phyloP scores from a whole-genome alignment of 2,888 invertebrate species.

The Drosophila colorata region DNA sequence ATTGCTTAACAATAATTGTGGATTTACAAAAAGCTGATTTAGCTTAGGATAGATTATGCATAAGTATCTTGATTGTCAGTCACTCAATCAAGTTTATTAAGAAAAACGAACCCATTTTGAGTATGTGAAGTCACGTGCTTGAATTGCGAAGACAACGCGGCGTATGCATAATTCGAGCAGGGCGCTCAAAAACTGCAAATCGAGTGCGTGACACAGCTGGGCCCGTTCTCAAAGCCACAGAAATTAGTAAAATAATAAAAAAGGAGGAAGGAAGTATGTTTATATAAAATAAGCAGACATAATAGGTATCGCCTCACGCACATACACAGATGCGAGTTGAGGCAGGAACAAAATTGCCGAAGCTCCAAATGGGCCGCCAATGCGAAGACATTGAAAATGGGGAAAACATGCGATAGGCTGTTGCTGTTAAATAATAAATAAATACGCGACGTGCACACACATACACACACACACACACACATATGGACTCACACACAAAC shows the following conservation, averaged over 20 bases:
- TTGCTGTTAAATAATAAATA: conserved; percentile 69
- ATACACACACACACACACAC: conserved; percentile 6
- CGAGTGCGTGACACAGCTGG: conserved; percentile 60
- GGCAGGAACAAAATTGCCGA: conserved; percentile 38
- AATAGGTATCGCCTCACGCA: conserved; percentile 17
- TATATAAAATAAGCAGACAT: conserved; percentile 15
- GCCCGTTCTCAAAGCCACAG: conserved; percentile 31
- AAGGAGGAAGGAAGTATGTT: conserved; percentile 12
- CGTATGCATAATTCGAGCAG: conserved; percentile 39
- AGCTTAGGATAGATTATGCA: too few species aligned
- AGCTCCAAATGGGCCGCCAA: conserved; percentile 51
- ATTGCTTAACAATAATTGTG: too few species aligned
- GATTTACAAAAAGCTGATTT: too few species aligned
- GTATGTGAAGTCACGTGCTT: background rate
- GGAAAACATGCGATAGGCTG: conserved; percentile 69
- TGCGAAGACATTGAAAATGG: conserved; percentile 68
- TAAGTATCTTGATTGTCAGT: too few species aligned
- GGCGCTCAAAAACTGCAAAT: conserved; percentile 43
- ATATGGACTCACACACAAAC: too few species aligned
- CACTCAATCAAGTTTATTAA: background rate
- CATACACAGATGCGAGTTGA: conserved; percentile 8
- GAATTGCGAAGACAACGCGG: conserved; percentile 1
- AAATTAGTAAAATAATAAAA: conserved; percentile 39
- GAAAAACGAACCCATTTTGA: background rate
- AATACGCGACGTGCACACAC: conserved; percentile 48